Conservation (phyloP, 2,113 vertebrate genomes). For the Pipra filicauda region DNA sequence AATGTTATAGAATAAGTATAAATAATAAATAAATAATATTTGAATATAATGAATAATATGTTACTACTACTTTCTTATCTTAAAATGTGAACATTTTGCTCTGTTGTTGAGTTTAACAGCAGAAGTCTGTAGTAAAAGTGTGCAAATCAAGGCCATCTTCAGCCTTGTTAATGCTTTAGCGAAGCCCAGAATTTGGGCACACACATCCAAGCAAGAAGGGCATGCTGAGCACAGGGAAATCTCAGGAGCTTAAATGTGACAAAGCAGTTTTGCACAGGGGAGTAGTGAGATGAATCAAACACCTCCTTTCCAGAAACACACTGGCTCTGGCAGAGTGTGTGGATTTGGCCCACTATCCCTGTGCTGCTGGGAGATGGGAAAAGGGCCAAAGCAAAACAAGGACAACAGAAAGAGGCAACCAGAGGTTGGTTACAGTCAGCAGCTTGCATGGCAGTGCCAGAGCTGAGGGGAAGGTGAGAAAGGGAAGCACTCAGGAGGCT, state of each 20-base stretch:
- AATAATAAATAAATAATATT: not conserved
- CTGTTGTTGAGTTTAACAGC: not conserved
- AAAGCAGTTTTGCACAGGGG: not conserved
- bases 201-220: not conserved
- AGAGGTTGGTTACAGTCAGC: not conserved
- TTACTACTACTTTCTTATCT: not conserved
- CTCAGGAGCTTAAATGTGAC: not conserved
- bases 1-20: not conserved
- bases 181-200: not conserved
- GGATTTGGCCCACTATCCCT: not conserved
- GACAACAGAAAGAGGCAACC: not conserved
- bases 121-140: not conserved
- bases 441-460: not conserved
- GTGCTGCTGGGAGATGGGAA: not conserved
- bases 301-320: not conserved
- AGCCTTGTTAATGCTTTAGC: fast-evolving
- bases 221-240: not conserved
- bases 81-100: not conserved
- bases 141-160: not conserved
- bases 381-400: not conserved
- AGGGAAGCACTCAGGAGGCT: not conserved
- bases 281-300: not conserved
- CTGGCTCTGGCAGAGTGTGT: not conserved
- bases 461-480: not conserved
- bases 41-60: not conserved